A percentile compares a stretch with the other conserved stretches of the same genome.
phyloP scores from a whole-genome alignment of 2,797 vertebrate genomes.

The Luscinia megarhynchos region DNA sequence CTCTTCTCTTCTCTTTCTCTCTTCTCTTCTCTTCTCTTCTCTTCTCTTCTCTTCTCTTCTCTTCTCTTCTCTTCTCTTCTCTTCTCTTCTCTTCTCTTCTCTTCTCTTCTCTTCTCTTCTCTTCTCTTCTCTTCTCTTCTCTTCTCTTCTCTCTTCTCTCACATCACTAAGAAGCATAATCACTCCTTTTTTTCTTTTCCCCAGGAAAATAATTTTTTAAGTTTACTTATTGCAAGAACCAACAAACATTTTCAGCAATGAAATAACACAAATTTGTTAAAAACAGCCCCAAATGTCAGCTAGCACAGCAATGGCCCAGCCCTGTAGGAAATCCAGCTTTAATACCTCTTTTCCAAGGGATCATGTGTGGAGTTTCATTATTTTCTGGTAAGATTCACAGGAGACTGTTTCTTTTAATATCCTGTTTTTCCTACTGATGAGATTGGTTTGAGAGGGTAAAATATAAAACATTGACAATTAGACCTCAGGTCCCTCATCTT shows the following conservation, averaged over 20 bases:
- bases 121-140: not conserved
- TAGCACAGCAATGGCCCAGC: not conserved
- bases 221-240: not conserved
- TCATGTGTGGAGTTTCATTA: not conserved
- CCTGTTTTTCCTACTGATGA: not conserved
- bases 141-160: not conserved
- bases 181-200: fast-evolving
- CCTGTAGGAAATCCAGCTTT: constrained; percentile 12
- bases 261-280: not conserved
- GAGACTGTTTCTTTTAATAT: constrained; percentile 28
- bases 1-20: too few species aligned
- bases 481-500: not conserved
- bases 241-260: not conserved
- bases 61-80: not conserved
- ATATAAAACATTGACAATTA: constrained; percentile 15
- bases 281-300: not conserved
- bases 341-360: not conserved
- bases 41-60: not conserved
- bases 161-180: not conserved
- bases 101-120: not conserved
- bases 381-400: not conserved
- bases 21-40: not conserved
- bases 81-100: not conserved
- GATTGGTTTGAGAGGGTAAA: not conserved
- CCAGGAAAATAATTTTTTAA: not conserved